Evolutionary conservation across 1,140 invertebrate genomes (phyloP), one percentile per base, ranked within the genome.

Genomic region (Lycorma delicatula): DNA sequence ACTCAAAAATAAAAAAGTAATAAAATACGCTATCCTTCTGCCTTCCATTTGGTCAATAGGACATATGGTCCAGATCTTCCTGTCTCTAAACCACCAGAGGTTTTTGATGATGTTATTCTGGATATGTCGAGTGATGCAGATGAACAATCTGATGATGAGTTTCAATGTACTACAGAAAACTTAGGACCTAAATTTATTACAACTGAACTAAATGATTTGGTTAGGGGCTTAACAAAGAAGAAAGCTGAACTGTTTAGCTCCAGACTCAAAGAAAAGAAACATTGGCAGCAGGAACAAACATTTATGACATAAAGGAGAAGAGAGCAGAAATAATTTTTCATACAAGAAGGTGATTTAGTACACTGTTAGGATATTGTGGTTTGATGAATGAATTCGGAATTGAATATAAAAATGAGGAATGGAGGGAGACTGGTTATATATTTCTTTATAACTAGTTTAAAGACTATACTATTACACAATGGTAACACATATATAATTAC

Each of bases 381-480:
- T 23, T 61, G 7, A 58, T 58, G 56, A 41, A 36, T 16, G n/a
- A 23, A 25, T 55, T 55, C 27, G 36, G 36, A 46, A 55, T 55
- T 26, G 38, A 55, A 46, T 55, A 55, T 28, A 49, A 29, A 20
- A 41, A 41, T 16, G 36, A 41, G 20, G 36, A 41, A 16, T 41
- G 36, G 36, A 41, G 36, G 36, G n/a, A 16, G 36, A 16, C 20
- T 54, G 65, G 71, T 38, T 68, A 72, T n/a, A n/a, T n/a, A n/a
- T n/a, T 57, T 66, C 62, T 67, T 64, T 18, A 70, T 67, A 61
- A 62, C 55, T 54, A 73, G 67, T 61, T 60, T 71, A 29, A 72
- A 74, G n/a, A n/a, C 64, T 62, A 64, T 73, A 28, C 57, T 41
- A 28, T 52, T 74, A 18, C 66, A 74, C 53, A 73, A 70, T 59